A percentile compares a stretch with the other conserved stretches of the same genome.
These are phyloP conservation scores for Lasioglossum oenotherae DNA, from an alignment of 2,888 invertebrate genomes.

Conservation along the genomic window DNA sequence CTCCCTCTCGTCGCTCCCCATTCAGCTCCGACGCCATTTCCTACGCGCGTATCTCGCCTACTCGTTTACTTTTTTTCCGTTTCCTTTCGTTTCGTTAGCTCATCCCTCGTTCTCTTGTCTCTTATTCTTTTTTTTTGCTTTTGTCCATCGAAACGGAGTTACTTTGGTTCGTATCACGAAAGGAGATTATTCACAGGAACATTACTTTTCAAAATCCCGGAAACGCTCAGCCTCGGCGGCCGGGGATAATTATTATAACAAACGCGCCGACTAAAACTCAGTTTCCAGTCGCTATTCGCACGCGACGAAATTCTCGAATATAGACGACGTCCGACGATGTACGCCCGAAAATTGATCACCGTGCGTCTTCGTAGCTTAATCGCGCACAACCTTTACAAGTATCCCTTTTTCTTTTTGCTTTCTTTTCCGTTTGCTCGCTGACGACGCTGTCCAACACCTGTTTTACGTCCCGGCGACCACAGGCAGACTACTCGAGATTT, in stretches of 20 bases:
- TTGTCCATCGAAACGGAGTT: slow-evolving; percentile 42
- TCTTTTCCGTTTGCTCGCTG: slow-evolving; percentile 18
- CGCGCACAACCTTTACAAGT: slow-evolving; percentile 61
- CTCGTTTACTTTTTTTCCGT: not conserved
- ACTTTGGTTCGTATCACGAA: slow-evolving; percentile 70
- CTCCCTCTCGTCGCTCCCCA: not conserved
- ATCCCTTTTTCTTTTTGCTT: slow-evolving; percentile 5
- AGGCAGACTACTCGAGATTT: not conserved
- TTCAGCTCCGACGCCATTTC: not conserved
- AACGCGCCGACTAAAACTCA: slow-evolving; percentile 40
- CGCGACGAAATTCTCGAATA: slow-evolving; percentile 22
- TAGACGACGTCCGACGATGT: not conserved
- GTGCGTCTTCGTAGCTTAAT: slow-evolving; percentile 32
- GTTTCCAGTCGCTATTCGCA: slow-evolving; percentile 31
- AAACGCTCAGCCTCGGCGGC: slow-evolving; percentile 42
- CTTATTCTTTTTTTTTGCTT: slow-evolving; percentile 10
- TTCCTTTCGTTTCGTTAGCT: not conserved
- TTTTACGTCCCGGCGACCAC: not conserved
- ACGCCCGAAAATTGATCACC: not conserved
- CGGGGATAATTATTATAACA: slow-evolving; percentile 47
- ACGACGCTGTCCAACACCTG: not conserved
- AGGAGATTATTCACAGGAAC: slow-evolving; percentile 71
- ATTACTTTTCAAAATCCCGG: slow-evolving; percentile 64
- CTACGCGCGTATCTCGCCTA: not conserved
- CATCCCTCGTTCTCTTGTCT: slow-evolving; percentile 5